Evolutionary conservation across 2,113 vertebrate genomes (phyloP).

Genomic region (Colaptes auratus): DNA sequence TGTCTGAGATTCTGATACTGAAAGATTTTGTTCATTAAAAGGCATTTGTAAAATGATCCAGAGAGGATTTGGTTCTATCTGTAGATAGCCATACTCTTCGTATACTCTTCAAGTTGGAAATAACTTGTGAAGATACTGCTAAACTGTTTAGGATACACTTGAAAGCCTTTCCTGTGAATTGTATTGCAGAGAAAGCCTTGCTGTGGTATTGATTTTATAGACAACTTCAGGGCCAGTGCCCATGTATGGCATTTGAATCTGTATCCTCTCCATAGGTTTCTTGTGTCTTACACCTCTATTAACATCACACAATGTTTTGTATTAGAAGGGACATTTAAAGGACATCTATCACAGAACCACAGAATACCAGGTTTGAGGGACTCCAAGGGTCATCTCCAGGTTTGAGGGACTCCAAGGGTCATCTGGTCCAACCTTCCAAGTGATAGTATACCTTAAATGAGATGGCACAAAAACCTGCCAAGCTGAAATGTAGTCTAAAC

Average conservation of each 20-base stretch:
- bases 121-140: background rate
- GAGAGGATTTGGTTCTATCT: background rate
- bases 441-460: too few relatives aligned
- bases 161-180: background rate
- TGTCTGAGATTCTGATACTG: background rate
- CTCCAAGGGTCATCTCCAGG: too few relatives aligned
- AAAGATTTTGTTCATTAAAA: background rate
- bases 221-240: background rate
- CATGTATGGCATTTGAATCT: background rate
- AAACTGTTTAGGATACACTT: background rate
- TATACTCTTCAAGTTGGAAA: background rate
- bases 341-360: too few relatives aligned
- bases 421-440: too few relatives aligned
- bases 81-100: background rate
- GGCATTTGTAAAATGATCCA: background rate
- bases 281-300: background rate
- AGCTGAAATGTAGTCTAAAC: background rate
- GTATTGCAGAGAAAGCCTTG: background rate
- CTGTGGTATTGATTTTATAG: background rate
- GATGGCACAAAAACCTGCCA: too few relatives aligned
- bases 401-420: too few relatives aligned
- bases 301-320: background rate
- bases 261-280: background rate
- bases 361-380: too few relatives aligned
- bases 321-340: background rate